Percentiles rank a stretch among this genome's conserved stretches.
phyloP scores from a whole-genome alignment of 2,113 vertebrate species.

The Corythoichthys intestinalis region DNA sequence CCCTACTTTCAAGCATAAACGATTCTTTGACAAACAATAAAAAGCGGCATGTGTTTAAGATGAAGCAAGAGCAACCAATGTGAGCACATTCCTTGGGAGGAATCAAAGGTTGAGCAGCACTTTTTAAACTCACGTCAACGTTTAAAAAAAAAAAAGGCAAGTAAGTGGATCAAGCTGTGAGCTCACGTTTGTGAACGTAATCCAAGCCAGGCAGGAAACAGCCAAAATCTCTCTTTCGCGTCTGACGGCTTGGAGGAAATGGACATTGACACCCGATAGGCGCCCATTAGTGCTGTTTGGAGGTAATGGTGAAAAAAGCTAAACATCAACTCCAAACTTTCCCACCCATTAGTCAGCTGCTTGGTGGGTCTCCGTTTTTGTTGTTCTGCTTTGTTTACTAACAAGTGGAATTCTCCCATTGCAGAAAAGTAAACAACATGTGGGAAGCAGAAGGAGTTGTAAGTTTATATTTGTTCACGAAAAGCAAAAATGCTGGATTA shows the following conservation, averaged over 20 bases:
- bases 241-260: slow-evolving; percentile 38
- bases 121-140: not conserved
- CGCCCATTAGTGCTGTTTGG: slow-evolving; percentile 33
- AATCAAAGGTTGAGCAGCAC: no score
- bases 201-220: slow-evolving; percentile 41
- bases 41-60: not conserved
- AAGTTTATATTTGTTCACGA: no score
- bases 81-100: not conserved
- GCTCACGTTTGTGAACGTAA: slow-evolving; percentile 22
- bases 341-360: not conserved
- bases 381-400: not conserved
- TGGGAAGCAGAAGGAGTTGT: no score
- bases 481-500: no score
- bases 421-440: not conserved
- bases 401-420: not conserved
- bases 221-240: slow-evolving; percentile 31
- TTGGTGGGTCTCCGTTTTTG: not conserved
- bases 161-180: slow-evolving; percentile 9
- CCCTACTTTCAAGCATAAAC: no score
- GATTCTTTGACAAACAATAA: no score
- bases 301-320: slow-evolving; percentile 2
- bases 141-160: not conserved
- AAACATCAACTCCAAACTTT: not conserved
- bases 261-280: slow-evolving; percentile 40
- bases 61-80: not conserved